A percentile compares a stretch with the other conserved stretches of the same genome.
These are phyloP conservation scores for Sycon ciliatum DNA, from an alignment of 37 sponge, comb jelly and placozoan genomes.

Conservation along the genomic window DNA sequence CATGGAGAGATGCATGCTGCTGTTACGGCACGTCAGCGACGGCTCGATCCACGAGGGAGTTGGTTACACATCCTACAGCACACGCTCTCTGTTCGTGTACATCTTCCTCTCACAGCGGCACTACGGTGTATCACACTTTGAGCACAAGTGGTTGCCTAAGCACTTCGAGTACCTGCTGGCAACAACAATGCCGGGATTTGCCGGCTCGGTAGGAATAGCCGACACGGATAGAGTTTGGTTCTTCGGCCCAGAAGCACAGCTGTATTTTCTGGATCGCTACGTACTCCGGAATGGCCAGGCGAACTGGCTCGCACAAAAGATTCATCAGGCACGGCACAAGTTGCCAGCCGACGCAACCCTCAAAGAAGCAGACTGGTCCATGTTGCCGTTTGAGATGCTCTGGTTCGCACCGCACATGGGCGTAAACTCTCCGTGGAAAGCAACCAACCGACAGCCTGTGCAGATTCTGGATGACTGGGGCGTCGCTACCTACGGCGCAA, in stretches of 20 bases:
- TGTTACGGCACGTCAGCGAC: slow-evolving; percentile 19
- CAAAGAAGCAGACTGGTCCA: slow-evolving; percentile 20
- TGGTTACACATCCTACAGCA: slow-evolving; percentile 17
- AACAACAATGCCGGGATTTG: slow-evolving; percentile 24
- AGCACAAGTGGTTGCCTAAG: slow-evolving; percentile 2
- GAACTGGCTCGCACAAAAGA: slow-evolving; percentile 25
- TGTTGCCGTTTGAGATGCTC: slow-evolving; percentile 20
- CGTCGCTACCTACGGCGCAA: slow-evolving; percentile 26
- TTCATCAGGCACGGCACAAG: neutral
- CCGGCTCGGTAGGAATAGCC: slow-evolving; percentile 26
- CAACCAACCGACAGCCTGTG: no score
- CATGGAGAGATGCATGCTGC: slow-evolving; percentile 12
- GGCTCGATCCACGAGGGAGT: slow-evolving; percentile 31
- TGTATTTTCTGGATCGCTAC: slow-evolving; percentile 27
- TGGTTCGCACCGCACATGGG: slow-evolving; percentile 16
- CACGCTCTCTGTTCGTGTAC: slow-evolving; percentile 14
- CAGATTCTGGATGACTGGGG: slow-evolving; percentile 34
- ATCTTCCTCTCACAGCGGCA: slow-evolving; percentile 22
- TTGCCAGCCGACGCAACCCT: neutral
- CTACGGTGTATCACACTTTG: neutral
- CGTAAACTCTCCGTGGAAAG: neutral
- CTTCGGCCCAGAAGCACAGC: slow-evolving; percentile 23
- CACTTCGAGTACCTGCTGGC: slow-evolving; percentile 21
- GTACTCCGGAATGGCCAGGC: slow-evolving; percentile 29
- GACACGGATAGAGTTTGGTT: slow-evolving; percentile 30